Percentiles rank a stretch among this genome's conserved stretches.
Conservation (phyloP, 2,888 invertebrate species). For the Spilosoma lubricipeda region DNA sequence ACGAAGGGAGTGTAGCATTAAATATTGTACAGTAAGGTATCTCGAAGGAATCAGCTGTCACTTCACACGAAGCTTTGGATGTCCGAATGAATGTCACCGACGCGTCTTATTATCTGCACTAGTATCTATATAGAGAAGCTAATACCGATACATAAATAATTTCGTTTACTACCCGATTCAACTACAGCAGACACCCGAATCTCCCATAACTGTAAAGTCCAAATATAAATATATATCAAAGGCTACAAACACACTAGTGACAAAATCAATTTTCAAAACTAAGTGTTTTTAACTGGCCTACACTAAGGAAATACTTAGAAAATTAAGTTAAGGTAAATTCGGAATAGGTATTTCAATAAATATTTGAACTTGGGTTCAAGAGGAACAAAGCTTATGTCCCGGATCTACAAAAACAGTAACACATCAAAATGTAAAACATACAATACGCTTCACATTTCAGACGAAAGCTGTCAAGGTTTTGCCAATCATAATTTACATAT, state of each 20-base stretch:
- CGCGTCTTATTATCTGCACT: slow-evolving; percentile 48
- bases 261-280: background rate
- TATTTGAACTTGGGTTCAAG: background rate
- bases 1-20: slow-evolving; percentile 6
- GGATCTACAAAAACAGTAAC: slow-evolving; percentile 39
- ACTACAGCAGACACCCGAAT: slow-evolving; percentile 8
- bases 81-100: slow-evolving; percentile 64
- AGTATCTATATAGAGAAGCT: slow-evolving; percentile 37
- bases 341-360: background rate
- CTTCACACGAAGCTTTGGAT: slow-evolving; percentile 77
- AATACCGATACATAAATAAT: slow-evolving; percentile 39
- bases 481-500: slow-evolving; percentile 51
- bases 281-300: background rate
- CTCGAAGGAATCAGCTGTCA: slow-evolving; percentile 77
- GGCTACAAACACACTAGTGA: background rate
- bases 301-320: background rate
- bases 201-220: slow-evolving; percentile 12
- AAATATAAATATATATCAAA: slow-evolving; percentile 5
- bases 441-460: slow-evolving; percentile 44
- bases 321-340: background rate
- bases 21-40: slow-evolving; percentile 58
- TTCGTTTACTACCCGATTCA: slow-evolving; percentile 21
- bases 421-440: slow-evolving; percentile 29
- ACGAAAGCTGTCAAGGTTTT: slow-evolving; percentile 44
- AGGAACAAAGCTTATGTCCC: slow-evolving; percentile 21